Percentiles rank a stretch among this genome's conserved stretches.
Evolutionary conservation across 2,113 vertebrate species (phyloP).

Genomic region (Corydoras sp.): DNA sequence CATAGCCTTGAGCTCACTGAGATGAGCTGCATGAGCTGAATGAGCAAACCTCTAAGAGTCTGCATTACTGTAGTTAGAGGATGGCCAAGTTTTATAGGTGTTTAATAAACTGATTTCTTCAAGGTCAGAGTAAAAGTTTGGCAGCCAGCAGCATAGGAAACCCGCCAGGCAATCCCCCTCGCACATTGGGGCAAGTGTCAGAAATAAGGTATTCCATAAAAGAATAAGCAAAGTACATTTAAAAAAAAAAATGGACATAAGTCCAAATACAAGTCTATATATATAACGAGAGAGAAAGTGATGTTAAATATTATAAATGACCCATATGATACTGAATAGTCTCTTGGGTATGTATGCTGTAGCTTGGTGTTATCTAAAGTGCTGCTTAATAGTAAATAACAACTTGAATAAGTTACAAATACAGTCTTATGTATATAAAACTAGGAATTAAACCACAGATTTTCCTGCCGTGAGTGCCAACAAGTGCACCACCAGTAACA

Average conservation of each 20-base stretch:
- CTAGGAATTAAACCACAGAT: background rate
- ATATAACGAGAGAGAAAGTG: too few species aligned
- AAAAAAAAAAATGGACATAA: too few species aligned
- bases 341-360: too few species aligned
- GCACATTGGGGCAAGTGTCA: slow-evolving; percentile 7
- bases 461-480: background rate
- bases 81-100: slow-evolving; percentile 25
- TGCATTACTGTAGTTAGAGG: slow-evolving; percentile 16
- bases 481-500: background rate
- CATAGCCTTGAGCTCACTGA: slow-evolving; percentile 39
- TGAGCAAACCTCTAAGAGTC: slow-evolving; percentile 7
- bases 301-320: too few species aligned
- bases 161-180: background rate
- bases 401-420: too few species aligned
- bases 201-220: slow-evolving; percentile 6
- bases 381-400: too few species aligned
- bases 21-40: slow-evolving; percentile 18
- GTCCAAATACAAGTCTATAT: too few species aligned
- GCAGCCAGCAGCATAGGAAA: slow-evolving; percentile 3
- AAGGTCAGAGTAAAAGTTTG: slow-evolving; percentile 21
- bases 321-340: too few species aligned
- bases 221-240: too few species aligned
- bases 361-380: too few species aligned
- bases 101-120: slow-evolving; percentile 23
- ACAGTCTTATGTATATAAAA: too few species aligned